Evolutionary conservation across 2,797 vertebrate genomes (phyloP).

Genomic region (Xenentodon cancila): DNA sequence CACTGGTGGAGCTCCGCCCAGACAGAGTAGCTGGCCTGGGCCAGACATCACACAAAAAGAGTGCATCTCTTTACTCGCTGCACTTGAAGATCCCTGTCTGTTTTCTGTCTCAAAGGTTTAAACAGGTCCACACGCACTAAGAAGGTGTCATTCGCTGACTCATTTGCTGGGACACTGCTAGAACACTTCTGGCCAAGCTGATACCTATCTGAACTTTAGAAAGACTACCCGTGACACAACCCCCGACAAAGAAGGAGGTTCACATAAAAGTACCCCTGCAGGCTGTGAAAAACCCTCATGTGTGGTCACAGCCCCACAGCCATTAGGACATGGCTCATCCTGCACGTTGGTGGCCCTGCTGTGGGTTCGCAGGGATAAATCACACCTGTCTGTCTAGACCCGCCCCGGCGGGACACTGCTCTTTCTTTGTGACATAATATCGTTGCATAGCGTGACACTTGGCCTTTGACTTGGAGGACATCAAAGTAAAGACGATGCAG

Average conservation of each 20-base stretch:
- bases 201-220: too few relatives aligned
- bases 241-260: not conserved
- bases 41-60: conserved; percentile 43
- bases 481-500: conserved; percentile 17
- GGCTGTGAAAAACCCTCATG: conserved; percentile 59
- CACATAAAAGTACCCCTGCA: conserved; percentile 30
- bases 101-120: not conserved
- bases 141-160: too few relatives aligned
- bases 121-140: too few relatives aligned
- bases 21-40: conserved; percentile 22
- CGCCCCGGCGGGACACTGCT: conserved; percentile 16
- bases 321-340: conserved; percentile 19
- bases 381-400: conserved; percentile 38
- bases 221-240: too few relatives aligned
- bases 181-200: too few relatives aligned
- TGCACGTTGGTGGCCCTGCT: conserved; percentile 32
- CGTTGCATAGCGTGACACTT: conserved; percentile 45
- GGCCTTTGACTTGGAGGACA: conserved; percentile 58
- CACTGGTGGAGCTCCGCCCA: conserved; percentile 39
- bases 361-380: conserved; percentile 53
- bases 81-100: conserved; percentile 13
- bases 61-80: conserved; percentile 23
- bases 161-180: too few relatives aligned
- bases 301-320: conserved; percentile 41
- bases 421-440: conserved; percentile 30